Percentiles rank a stretch among this genome's conserved stretches.
Evolutionary conservation across 2,113 vertebrate species (phyloP).

Genomic region (Rhea americana): DNA sequence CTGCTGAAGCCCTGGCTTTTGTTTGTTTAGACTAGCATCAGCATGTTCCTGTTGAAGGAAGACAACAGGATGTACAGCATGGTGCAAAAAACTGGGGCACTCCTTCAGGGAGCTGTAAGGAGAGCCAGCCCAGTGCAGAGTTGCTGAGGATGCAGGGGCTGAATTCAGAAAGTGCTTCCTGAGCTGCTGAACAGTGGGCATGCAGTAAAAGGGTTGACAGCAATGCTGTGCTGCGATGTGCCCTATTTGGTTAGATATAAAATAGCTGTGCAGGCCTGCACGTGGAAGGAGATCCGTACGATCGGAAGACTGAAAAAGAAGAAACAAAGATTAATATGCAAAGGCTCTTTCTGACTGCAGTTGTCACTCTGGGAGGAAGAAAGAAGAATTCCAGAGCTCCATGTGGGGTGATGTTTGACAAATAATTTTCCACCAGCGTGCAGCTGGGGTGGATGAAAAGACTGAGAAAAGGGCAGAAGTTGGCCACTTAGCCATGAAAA

Average conservation of each 20-base stretch:
- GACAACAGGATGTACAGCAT: background rate
- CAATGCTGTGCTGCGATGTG: rapidly evolving
- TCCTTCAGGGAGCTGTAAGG: background rate
- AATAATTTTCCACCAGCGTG: background rate
- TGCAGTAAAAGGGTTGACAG: background rate
- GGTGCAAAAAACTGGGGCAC: background rate
- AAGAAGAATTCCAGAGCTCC: background rate
- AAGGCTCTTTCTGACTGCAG: background rate
- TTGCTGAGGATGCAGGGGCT: too few relatives aligned
- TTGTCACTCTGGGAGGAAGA: background rate
- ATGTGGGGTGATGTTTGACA: background rate
- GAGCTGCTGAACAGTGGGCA: background rate
- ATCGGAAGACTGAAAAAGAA: background rate
- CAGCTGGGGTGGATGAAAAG: background rate
- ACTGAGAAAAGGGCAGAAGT: background rate
- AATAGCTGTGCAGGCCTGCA: background rate
- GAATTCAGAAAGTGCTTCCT: background rate
- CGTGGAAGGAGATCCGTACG: background rate
- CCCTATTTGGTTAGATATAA: background rate
- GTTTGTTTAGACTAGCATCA: background rate
- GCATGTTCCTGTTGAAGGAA: rapidly evolving
- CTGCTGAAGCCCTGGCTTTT: background rate
- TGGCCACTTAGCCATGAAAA: background rate
- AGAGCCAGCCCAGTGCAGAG: background rate
- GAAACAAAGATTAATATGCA: background rate